phyloP scores from a whole-genome alignment of 2,888 invertebrate genomes.

The Drosophila leonis region DNA sequence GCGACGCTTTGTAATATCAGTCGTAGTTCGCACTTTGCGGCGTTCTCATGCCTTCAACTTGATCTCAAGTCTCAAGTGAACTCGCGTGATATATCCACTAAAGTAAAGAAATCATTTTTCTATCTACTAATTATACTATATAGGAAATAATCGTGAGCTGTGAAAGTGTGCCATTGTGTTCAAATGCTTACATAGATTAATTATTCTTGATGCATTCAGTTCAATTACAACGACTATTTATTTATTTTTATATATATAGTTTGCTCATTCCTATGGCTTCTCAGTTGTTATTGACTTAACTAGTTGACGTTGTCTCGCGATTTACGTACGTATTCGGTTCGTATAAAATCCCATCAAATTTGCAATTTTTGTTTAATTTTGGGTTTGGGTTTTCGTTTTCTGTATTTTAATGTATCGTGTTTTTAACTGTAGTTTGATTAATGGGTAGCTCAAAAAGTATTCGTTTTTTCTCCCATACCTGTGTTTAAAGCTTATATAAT shows the following conservation, averaged over 20 bases:
- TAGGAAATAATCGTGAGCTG: slow-evolving; percentile 1
- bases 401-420: background rate
- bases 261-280: slow-evolving; percentile 34
- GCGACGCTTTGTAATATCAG: slow-evolving; percentile 31
- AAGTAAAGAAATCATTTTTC: slow-evolving; percentile 30
- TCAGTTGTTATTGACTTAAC: slow-evolving; percentile 30
- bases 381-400: slow-evolving; percentile 4
- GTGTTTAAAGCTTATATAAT: background rate
- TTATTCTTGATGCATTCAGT: slow-evolving; percentile 1
- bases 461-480: background rate
- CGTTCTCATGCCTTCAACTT: slow-evolving; percentile 44
- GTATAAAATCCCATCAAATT: slow-evolving; percentile 22
- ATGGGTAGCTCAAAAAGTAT: slow-evolving; percentile 16
- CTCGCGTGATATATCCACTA: slow-evolving; percentile 22
- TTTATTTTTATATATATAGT: background rate
- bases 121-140: slow-evolving; percentile 19
- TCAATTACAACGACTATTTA: slow-evolving; percentile 5
- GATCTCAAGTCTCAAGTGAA: slow-evolving; percentile 44
- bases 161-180: slow-evolving; percentile 57
- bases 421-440: slow-evolving; percentile 26
- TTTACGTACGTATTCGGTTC: slow-evolving; percentile 13
- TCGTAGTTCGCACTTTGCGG: slow-evolving; percentile 30
- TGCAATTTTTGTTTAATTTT: slow-evolving; percentile 9
- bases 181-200: slow-evolving; percentile 14
- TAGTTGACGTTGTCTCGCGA: slow-evolving; percentile 28